Evolutionary conservation across 2,113 vertebrate species (phyloP).

Genomic region (Mystacornis crossleyi): DNA sequence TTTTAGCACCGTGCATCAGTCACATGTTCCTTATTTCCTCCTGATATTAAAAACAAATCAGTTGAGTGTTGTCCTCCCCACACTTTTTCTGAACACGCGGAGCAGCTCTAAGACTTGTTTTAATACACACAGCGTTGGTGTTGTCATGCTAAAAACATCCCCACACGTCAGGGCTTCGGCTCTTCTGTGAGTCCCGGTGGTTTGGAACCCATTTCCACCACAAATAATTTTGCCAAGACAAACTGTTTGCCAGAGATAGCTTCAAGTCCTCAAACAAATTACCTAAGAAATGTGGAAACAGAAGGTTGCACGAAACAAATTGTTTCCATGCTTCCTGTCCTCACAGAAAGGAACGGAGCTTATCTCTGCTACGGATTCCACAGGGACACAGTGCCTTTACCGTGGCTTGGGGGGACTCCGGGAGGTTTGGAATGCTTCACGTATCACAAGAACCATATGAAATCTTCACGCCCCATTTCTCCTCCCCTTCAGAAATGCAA

Average conservation of each 20-base stretch:
- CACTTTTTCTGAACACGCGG: background rate
- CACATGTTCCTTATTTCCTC: background rate
- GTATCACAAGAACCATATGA: background rate
- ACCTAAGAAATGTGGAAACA: constrained; percentile 37
- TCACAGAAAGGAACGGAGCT: background rate
- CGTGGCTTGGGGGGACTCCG: background rate
- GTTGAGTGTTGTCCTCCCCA: background rate
- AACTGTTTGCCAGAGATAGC: constrained; percentile 49
- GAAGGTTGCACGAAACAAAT: background rate
- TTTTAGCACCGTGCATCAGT: rapidly evolving
- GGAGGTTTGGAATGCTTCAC: background rate
- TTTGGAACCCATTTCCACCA: background rate
- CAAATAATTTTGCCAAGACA: background rate
- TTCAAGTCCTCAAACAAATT: constrained; percentile 44
- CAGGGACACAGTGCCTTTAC: background rate
- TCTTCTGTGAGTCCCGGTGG: background rate
- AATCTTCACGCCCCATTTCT: background rate
- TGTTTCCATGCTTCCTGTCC: background rate
- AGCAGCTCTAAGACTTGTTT: background rate
- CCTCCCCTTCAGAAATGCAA: background rate
- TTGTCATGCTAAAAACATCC: background rate
- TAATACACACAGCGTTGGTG: rapidly evolving
- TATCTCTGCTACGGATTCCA: background rate
- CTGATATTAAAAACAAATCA: background rate
- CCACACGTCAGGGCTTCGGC: background rate